Percentiles rank a stretch among this genome's conserved stretches.
These are phyloP conservation scores for Sinopyrophorus schimmeli DNA, from an alignment of 2,888 invertebrate species.

Conservation along the genomic window DNA sequence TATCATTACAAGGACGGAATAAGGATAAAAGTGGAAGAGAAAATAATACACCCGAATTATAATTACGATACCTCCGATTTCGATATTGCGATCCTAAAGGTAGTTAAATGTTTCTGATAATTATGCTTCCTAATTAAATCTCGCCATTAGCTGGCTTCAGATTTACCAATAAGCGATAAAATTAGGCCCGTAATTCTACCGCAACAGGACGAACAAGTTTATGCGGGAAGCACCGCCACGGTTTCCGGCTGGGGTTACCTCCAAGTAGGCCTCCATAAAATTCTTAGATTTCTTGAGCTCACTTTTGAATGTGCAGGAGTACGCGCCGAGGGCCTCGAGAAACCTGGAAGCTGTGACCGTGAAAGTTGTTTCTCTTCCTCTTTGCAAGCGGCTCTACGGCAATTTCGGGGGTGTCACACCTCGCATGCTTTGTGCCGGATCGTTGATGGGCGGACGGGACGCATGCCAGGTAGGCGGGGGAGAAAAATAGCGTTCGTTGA, in stretches of 20 bases:
- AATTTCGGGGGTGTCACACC: conserved; percentile 9
- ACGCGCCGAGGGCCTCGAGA: too few relatives aligned
- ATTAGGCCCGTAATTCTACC: conserved; percentile 51
- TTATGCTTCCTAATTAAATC: background rate
- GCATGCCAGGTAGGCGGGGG: conserved; percentile 24
- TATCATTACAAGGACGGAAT: conserved; percentile 59
- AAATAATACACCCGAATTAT: conserved; percentile 57
- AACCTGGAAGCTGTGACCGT: too few relatives aligned
- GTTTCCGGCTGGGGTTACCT: conserved; percentile 36
- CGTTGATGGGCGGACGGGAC: conserved; percentile 12
- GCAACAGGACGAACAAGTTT: conserved; percentile 9
- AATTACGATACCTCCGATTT: conserved; percentile 56
- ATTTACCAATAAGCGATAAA: conserved; percentile 49
- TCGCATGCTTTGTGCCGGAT: conserved; percentile 27
- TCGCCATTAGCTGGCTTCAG: conserved; percentile 37
- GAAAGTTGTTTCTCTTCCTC: conserved; percentile 13
- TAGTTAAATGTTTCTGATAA: conserved; percentile 34
- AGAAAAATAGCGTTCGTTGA: background rate
- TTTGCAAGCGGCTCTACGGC: conserved; percentile 19
- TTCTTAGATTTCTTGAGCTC: too few relatives aligned
- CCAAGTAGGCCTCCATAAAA: too few relatives aligned
- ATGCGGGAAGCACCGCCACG: conserved; percentile 15
- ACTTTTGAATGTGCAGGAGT: too few relatives aligned
- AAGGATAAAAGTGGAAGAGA: conserved; percentile 56
- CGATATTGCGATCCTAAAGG: conserved; percentile 57